These are phyloP conservation scores for Eolophus roseicapilla DNA, from an alignment of 2,113 vertebrate genomes.

Conservation along the genomic window DNA sequence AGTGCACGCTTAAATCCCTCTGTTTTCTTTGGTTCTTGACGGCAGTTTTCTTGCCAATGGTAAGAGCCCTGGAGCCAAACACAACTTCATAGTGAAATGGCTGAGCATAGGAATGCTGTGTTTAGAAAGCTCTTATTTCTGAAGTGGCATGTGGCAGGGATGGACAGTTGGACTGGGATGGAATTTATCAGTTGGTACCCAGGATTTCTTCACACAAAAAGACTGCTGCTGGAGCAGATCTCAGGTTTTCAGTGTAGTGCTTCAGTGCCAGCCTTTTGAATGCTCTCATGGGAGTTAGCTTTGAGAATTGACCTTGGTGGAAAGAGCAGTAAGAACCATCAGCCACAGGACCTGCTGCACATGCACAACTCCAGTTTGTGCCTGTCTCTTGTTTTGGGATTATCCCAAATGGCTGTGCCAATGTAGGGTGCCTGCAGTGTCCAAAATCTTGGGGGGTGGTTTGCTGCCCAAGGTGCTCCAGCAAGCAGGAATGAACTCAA, in stretches of 20 bases:
- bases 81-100: not conserved
- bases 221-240: not conserved
- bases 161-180: not conserved
- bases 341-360: not conserved
- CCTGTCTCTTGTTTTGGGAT: fast-evolving
- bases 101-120: not conserved
- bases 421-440: not conserved
- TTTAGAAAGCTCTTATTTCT: not conserved
- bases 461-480: not conserved
- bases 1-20: not conserved
- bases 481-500: not conserved
- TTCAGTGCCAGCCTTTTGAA: not conserved
- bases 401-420: not conserved
- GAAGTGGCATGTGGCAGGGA: not conserved
- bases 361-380: not conserved
- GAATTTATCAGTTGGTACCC: not conserved
- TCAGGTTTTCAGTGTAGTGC: not conserved
- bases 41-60: conserved; percentile 40
- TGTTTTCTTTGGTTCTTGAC: conserved; percentile 57
- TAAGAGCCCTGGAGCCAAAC: conserved; percentile 51
- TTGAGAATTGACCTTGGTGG: not conserved
- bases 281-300: not conserved
- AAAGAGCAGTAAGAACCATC: not conserved
- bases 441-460: not conserved
- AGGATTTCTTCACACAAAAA: not conserved